Conservation (phyloP, 35 echinoderm and acorn worm genomes). For the Lytechinus pictus region DNA sequence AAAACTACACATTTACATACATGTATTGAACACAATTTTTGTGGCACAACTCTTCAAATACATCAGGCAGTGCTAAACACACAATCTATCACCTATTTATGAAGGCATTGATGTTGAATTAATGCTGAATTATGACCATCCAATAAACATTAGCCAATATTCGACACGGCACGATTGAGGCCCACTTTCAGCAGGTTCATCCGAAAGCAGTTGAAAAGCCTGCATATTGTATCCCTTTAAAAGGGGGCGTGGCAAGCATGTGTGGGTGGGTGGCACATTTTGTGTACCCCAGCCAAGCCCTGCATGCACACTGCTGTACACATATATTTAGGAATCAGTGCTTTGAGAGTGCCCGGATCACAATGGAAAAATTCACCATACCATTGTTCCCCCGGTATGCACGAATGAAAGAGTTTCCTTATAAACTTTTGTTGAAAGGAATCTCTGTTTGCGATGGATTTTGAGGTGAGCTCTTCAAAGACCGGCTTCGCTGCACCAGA, state of each 20-base stretch:
- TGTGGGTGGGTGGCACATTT: constrained; percentile 15
- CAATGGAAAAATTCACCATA: background rate
- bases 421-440: background rate
- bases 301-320: background rate
- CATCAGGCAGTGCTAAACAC: background rate
- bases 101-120: background rate
- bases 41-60: background rate
- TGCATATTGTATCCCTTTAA: background rate
- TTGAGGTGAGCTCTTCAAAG: background rate
- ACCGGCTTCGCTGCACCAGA: background rate
- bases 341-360: background rate
- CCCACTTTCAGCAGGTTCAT: background rate
- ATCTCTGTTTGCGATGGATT: background rate
- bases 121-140: background rate
- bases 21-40: background rate
- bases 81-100: background rate
- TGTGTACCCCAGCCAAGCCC: background rate
- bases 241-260: background rate
- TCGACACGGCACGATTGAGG: background rate
- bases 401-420: constrained; percentile 4
- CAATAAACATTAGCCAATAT: background rate
- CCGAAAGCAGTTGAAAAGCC: background rate
- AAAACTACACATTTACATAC: background rate
- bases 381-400: background rate
- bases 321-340: background rate